Evolutionary conservation across 2,888 invertebrate genomes (phyloP).

Genomic region (Isoperla grammatica): DNA sequence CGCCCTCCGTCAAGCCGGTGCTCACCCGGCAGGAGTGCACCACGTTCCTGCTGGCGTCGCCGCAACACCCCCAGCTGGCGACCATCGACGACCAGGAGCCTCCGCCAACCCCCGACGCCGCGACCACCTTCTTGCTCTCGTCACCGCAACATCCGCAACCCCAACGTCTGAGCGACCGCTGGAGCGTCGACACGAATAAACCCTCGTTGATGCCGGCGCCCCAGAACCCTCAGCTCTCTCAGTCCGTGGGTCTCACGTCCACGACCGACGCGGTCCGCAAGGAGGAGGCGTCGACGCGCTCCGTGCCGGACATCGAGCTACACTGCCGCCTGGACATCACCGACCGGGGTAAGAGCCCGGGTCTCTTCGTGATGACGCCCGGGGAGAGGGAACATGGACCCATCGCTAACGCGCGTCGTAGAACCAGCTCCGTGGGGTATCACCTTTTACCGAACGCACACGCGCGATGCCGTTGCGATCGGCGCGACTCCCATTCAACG

Average conservation of each 20-base stretch:
- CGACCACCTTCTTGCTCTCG: constrained; percentile 50
- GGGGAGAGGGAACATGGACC: no score
- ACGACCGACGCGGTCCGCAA: constrained; percentile 17
- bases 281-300: constrained; percentile 49
- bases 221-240: constrained; percentile 17
- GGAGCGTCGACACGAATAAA: constrained; percentile 10
- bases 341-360: constrained; percentile 29
- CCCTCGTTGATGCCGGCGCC: constrained; percentile 10
- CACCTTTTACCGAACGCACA: constrained; percentile 60
- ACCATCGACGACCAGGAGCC: constrained; percentile 39
- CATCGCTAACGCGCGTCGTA: constrained; percentile 24
- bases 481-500: constrained; percentile 76
- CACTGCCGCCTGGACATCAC: constrained; percentile 58
- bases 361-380: background rate
- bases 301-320: constrained; percentile 76
- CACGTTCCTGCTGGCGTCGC: constrained; percentile 63
- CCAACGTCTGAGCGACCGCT: constrained; percentile 9
- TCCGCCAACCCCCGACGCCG: constrained; percentile 63
- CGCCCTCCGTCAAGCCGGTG: constrained; percentile 59
- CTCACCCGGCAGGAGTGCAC: constrained; percentile 83
- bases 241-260: constrained; percentile 13
- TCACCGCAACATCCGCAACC: constrained; percentile 50
- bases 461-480: constrained; percentile 59
- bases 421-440: constrained; percentile 54
- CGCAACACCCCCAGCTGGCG: constrained; percentile 18